These are phyloP conservation scores for Lophius americanus DNA, from an alignment of 2,797 vertebrate genomes.

Conservation along the genomic window DNA sequence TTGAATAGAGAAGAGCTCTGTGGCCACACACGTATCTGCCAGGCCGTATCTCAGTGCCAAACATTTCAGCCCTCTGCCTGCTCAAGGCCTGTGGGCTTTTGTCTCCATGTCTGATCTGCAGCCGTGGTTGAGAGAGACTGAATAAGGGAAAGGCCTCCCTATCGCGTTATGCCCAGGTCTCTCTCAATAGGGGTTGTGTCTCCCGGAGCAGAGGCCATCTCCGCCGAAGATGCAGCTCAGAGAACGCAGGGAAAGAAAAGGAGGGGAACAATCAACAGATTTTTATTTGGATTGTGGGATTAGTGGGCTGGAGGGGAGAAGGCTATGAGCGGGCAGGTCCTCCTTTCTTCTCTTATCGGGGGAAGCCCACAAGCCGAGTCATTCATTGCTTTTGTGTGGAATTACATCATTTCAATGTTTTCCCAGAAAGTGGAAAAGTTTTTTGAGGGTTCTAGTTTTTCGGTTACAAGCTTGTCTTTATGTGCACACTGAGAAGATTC, in stretches of 20 bases:
- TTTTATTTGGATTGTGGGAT: slow-evolving; percentile 35
- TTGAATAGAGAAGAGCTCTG: slow-evolving; percentile 63
- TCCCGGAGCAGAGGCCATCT: slow-evolving; percentile 35
- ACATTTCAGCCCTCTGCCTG: slow-evolving; percentile 67
- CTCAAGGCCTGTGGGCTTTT: slow-evolving; percentile 62
- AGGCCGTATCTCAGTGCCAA: slow-evolving; percentile 61
- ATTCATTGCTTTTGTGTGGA: slow-evolving; percentile 17
- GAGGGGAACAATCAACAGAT: slow-evolving; percentile 7
- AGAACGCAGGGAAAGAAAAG: slow-evolving; percentile 16
- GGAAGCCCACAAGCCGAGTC: slow-evolving; percentile 28
- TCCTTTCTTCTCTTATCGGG: slow-evolving; percentile 23
- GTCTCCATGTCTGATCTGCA: slow-evolving; percentile 60
- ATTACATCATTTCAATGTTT: slow-evolving; percentile 37
- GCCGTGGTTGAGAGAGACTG: slow-evolving; percentile 49
- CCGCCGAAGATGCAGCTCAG: slow-evolving; percentile 37
- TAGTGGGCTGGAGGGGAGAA: slow-evolving; percentile 10
- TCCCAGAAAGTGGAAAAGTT: slow-evolving; percentile 27
- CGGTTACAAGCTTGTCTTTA: slow-evolving; percentile 17
- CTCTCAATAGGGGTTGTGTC: slow-evolving; percentile 51
- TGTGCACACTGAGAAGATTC: slow-evolving; percentile 36
- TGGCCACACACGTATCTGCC: slow-evolving; percentile 66
- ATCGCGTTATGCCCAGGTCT: slow-evolving; percentile 52
- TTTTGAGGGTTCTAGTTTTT: slow-evolving; percentile 37
- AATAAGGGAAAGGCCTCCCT: slow-evolving; percentile 51
- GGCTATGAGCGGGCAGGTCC: slow-evolving; percentile 4